Percentiles rank a stretch among this genome's conserved stretches.
Evolutionary conservation across 2,797 vertebrate genomes (phyloP).

Genomic region (Anomalospiza imberbis): DNA sequence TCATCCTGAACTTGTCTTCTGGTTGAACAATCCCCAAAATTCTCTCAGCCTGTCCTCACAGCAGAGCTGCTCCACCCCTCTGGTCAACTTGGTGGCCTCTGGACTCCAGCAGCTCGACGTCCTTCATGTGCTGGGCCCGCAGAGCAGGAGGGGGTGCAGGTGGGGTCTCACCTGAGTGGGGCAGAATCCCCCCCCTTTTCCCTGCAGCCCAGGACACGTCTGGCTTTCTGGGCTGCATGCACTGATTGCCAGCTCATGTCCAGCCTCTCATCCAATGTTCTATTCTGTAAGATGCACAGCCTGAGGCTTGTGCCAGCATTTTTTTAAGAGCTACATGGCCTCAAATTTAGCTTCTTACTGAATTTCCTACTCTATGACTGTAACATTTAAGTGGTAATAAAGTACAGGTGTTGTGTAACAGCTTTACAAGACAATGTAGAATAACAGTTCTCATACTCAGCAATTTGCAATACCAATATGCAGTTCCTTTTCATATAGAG

Average conservation of each 20-base stretch:
- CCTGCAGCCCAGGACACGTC: neutral
- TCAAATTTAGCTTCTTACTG: neutral
- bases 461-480: neutral
- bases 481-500: neutral
- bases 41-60: neutral
- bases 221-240: neutral
- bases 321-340: neutral
- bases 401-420: no score
- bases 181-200: neutral
- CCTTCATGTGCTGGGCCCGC: no score
- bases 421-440: neutral
- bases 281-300: rapidly evolving
- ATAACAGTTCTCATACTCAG: neutral
- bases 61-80: neutral
- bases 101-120: neutral
- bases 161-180: no score
- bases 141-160: neutral
- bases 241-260: neutral
- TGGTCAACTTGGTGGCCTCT: neutral
- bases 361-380: neutral
- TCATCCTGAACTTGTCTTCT: neutral
- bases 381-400: neutral
- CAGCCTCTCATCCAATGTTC: no score
- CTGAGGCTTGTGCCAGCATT: neutral
- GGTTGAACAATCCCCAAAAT: no score